Percentiles rank a stretch among this genome's conserved stretches.
Evolutionary conservation across 2,888 invertebrate species (phyloP).

Genomic region (Gortyna flavago): DNA sequence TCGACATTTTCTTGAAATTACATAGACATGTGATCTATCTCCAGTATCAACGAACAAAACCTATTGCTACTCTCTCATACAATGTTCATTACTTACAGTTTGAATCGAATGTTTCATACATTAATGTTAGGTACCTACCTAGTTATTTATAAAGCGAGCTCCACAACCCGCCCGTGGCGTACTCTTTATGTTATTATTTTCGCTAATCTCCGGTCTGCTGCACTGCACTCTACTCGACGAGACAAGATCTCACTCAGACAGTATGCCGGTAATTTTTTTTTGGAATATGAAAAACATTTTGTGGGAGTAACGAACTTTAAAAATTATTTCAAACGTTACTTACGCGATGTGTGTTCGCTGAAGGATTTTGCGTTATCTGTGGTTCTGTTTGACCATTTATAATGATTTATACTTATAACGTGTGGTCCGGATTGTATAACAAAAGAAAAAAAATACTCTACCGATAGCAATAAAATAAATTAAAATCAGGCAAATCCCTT

Average conservation of each 20-base stretch:
- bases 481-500: no score
- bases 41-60: neutral
- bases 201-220: conserved; percentile 51
- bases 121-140: neutral
- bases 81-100: conserved; percentile 4
- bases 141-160: conserved; percentile 25
- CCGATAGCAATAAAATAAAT: no score
- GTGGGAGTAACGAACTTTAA: conserved; percentile 41
- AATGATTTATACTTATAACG: no score
- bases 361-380: neutral
- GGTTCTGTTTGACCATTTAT: neutral
- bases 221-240: conserved; percentile 54
- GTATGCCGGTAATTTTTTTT: conserved; percentile 24
- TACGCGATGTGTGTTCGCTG: neutral
- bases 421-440: neutral
- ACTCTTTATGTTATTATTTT: conserved; percentile 49
- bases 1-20: neutral
- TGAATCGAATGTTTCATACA: conserved; percentile 16
- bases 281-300: conserved; percentile 4
- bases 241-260: conserved; percentile 55
- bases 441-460: neutral
- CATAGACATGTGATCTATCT: no score
- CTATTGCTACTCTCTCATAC: neutral
- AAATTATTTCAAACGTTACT: neutral
- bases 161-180: conserved; percentile 38